Base-by-base conservation (phyloP, 2,113 vertebrate genomes). In the Epinephelus moara region DNA sequence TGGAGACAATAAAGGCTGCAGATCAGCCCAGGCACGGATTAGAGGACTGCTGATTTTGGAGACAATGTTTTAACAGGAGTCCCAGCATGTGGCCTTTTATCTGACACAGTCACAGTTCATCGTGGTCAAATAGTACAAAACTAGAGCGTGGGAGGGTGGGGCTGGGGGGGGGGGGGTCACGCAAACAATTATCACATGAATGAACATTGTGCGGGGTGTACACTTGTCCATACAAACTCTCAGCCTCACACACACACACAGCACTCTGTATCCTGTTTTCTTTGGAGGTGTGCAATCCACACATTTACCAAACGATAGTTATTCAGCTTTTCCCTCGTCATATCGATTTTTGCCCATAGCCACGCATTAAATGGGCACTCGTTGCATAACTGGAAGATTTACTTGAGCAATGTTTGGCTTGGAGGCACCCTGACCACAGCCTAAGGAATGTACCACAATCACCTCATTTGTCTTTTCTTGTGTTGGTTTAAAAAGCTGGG, bases 111-210 rank as follows among this genome's bases (percentile, higher is more conserved):
- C 90, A 86, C 86, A 88, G 93, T 95, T 96, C 93, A 95, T 93
- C 84, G 74, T 87, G 93, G 94, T 95, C 92, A 95, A 93, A 94
- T 93, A 90, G 17, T 87, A 94, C 92, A 94, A 93, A 94, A 91
- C 87, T 92, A 93, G 89, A 45, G 42, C 9, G 94, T 89, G 88
- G 91, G 92, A 91, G 85, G 37, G 40, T 67, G 89, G 91, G 89
- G 91, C 94, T 94, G 27, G 27, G 27, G 27, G 94, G 90, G 89
- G 91, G 92, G 92, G 84, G 37, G 40, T 94, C 90, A 92, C 77
- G 82, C 71, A 81, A 89, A 91, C 93, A 93, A 95, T 96, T 95
- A 96, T 82, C 94, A 95, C 93, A 95, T 96, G 94, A 95, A 96
- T 95, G 90, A 94, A 91, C 86, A 87, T 84, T 93, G 83, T 91